These are phyloP conservation scores for Orchesella cincta DNA, from an alignment of 1,140 invertebrate genomes.

Conservation along the genomic window DNA sequence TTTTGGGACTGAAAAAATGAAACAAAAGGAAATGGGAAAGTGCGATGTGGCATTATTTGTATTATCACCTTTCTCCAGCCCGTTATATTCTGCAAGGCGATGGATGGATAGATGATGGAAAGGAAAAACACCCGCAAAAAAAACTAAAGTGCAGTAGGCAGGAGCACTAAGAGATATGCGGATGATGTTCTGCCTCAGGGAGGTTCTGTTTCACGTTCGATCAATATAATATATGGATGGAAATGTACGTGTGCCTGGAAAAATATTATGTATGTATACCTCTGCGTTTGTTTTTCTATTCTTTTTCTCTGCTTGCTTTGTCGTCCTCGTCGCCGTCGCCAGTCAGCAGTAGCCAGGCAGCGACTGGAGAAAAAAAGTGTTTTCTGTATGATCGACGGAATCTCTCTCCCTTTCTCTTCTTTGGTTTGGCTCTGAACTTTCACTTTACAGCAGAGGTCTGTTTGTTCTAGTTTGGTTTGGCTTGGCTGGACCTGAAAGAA, in stretches of 20 bases:
- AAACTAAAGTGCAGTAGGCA: not conserved
- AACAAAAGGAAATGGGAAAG: not conserved
- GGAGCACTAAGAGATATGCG: not conserved
- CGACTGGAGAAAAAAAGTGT: not conserved
- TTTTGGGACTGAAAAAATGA: not conserved
- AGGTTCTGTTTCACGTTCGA: too few relatives aligned
- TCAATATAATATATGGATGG: too few relatives aligned
- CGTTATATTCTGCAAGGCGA: not conserved
- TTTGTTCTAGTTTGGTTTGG: not conserved
- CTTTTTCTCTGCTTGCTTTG: not conserved
- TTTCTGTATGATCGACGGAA: not conserved
- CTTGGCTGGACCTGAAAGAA: not conserved
- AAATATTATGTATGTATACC: not conserved
- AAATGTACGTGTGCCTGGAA: too few relatives aligned
- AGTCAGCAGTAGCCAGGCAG: not conserved
- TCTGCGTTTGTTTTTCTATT: not conserved
- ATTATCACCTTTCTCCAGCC: slow-evolving; percentile 5
- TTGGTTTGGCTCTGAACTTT: not conserved
- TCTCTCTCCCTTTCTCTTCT: not conserved
- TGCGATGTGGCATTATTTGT: not conserved
- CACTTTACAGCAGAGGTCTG: not conserved
- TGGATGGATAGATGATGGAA: not conserved
- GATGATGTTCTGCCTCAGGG: not conserved
- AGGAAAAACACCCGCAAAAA: not conserved
- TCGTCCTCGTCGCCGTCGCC: not conserved